These are phyloP conservation scores for Hydraecia micacea DNA, from an alignment of 2,888 invertebrate genomes.

Conservation along the genomic window DNA sequence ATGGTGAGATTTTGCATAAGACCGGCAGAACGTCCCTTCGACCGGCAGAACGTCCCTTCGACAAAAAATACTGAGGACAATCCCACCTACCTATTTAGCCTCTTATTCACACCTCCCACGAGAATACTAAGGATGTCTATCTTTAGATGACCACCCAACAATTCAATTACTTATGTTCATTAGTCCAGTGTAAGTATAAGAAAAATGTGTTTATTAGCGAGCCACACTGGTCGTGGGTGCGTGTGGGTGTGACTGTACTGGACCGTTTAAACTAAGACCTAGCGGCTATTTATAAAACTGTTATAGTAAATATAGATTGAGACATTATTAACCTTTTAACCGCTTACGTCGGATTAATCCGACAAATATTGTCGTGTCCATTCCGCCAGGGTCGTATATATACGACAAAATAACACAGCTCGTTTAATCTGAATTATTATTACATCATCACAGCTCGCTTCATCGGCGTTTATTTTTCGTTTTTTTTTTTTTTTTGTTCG, in stretches of 20 bases:
- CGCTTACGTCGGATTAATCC: too few relatives aligned
- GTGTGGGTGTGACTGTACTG: slow-evolving; percentile 24
- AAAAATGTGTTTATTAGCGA: slow-evolving; percentile 36
- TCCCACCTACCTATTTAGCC: neutral
- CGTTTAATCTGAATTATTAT: too few relatives aligned
- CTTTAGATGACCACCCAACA: slow-evolving; percentile 30
- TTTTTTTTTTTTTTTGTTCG: too few relatives aligned
- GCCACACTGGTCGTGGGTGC: slow-evolving; percentile 25
- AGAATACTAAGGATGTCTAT: slow-evolving; percentile 9
- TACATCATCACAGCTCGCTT: too few relatives aligned
- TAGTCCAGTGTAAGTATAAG: neutral
- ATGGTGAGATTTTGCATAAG: neutral
- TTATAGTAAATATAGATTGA: neutral
- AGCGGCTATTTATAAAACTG: slow-evolving; percentile 21
- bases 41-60: neutral
- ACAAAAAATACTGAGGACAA: neutral
- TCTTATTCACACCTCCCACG: slow-evolving; percentile 26
- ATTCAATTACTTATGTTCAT: slow-evolving; percentile 36
- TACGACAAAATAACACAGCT: too few relatives aligned
- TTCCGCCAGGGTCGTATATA: too few relatives aligned
- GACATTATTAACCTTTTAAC: too few relatives aligned
- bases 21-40: neutral
- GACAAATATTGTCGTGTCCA: too few relatives aligned
- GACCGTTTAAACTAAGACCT: slow-evolving; percentile 11
- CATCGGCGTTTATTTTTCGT: too few relatives aligned